phyloP scores from a whole-genome alignment of 2,113 vertebrate species.

The Caranx ignobilis region DNA sequence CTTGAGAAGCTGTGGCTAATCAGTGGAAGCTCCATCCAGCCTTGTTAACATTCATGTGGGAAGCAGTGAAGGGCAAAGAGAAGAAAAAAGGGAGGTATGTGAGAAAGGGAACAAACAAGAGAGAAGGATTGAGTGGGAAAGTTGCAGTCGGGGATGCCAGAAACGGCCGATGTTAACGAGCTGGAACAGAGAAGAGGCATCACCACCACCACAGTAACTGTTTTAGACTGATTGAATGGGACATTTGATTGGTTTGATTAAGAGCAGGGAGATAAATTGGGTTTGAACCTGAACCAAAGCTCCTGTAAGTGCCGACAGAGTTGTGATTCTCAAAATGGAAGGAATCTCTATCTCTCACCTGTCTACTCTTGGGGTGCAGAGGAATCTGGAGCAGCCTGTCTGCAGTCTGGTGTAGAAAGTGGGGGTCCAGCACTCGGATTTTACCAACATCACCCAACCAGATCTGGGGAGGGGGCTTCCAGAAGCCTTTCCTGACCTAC shows the following conservation, averaged over 20 bases:
- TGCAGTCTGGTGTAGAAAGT: conserved; percentile 91
- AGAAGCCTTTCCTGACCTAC: conserved; percentile 88
- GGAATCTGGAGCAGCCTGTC: conserved; percentile 89
- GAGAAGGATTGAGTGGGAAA: conserved; percentile 34
- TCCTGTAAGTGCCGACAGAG: background rate
- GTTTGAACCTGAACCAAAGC: background rate
- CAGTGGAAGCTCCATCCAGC: conserved; percentile 35
- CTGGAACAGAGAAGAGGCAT: background rate
- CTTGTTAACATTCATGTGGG: conserved; percentile 63
- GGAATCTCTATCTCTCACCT: conserved; percentile 81
- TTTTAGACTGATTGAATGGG: background rate
- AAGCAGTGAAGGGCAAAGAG: conserved; percentile 28
- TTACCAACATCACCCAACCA: conserved; percentile 88
- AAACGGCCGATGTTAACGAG: background rate
- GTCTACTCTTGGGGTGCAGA: conserved; percentile 80
- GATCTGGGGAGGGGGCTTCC: conserved; percentile 92
- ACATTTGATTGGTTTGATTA: conserved; percentile 1
- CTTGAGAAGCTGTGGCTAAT: conserved; percentile 51
- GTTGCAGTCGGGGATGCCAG: background rate
- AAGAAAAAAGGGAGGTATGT: background rate
- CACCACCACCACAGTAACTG: background rate
- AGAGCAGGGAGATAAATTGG: background rate
- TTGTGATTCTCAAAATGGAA: background rate
- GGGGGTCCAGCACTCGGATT: conserved; percentile 91
- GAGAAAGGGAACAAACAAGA: conserved; percentile 27